Base-by-base conservation (phyloP, 2,888 invertebrate species). In the Hydrotaea cyrtoneurina region DNA sequence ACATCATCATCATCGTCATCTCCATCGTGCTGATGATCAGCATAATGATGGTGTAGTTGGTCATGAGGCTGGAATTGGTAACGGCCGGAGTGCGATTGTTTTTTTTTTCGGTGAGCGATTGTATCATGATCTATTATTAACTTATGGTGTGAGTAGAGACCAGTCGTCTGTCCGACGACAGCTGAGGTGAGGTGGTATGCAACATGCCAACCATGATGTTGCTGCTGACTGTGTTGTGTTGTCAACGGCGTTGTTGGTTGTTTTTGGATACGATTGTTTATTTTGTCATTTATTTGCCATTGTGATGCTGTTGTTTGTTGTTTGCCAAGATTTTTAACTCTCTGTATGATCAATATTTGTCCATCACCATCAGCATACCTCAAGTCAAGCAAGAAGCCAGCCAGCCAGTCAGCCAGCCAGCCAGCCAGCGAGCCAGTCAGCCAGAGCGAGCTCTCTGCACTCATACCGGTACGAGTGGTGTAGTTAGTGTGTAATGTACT, bases 291-390 rank as follows among this genome's bases (percentile, higher is more conserved):
- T 79, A 82, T 82, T 85, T 82, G 82, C 59, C 79, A 82, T 82
- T 72, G 81, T 43, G 76, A 72, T 72, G 69, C 36, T 50, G 78
- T 80, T 36, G 55, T 72, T 50, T 73, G 57, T 17, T 84, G 78
- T 81, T 81, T 81, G 76, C 69, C 59, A 77, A 85, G 85, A 85
- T 82, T 85, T 85, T 82, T 82, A 82, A 77, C 78, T 85, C 85
- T 82, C 69, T 36, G 66, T 69, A 23, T 69, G 81, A 81, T 82
- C 81, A 85, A 85, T 85, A 85, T 85, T 85, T 81, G 79, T 85
- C 69, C 76, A 85, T 76, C 53, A 81, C 66, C 66, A 85, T 76
- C 81, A 76, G 81, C 76, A 79, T 82, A 82, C 85, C 82, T 79
- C 82, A 82, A 77, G 76, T 77, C 81, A 82, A 82, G 81, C 79